phyloP scores from a whole-genome alignment of 2,113 vertebrate genomes.

The Hemibagrus wyckioides region DNA sequence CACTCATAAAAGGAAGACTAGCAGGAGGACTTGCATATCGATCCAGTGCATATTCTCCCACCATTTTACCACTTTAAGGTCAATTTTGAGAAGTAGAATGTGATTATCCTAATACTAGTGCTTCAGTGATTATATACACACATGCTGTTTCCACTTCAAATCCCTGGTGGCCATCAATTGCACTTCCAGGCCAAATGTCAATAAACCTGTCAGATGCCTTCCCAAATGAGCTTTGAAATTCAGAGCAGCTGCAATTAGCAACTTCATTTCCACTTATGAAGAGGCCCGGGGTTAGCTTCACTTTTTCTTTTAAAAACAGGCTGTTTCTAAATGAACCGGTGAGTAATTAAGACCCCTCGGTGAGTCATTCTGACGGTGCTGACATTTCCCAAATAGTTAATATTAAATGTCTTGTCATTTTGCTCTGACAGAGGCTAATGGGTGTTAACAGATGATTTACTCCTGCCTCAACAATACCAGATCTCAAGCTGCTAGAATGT shows the following conservation, averaged over 20 bases:
- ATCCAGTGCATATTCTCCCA: slow-evolving; percentile 32
- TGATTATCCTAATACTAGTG: slow-evolving; percentile 30
- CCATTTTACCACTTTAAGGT: slow-evolving; percentile 48
- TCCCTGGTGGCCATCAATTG: slow-evolving; percentile 66
- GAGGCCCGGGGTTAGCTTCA: slow-evolving; percentile 71
- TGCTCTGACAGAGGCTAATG: slow-evolving; percentile 79
- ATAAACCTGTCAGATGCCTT: slow-evolving; percentile 71
- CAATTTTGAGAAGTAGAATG: slow-evolving; percentile 42
- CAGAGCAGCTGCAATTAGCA: slow-evolving; percentile 74
- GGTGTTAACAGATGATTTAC: slow-evolving; percentile 82
- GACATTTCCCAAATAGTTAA: slow-evolving; percentile 82
- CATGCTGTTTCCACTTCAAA: slow-evolving; percentile 22
- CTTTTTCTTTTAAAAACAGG: slow-evolving; percentile 77
- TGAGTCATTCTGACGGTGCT: slow-evolving; percentile 73
- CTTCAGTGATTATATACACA: slow-evolving; percentile 3
- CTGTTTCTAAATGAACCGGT: slow-evolving; percentile 78
- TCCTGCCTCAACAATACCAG: slow-evolving; percentile 51
- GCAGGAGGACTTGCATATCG: background rate
- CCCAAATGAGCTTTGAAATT: slow-evolving; percentile 75
- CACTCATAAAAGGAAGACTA: background rate
- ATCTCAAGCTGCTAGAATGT: slow-evolving; percentile 51
- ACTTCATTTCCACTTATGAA: slow-evolving; percentile 73
- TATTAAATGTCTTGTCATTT: slow-evolving; percentile 83
- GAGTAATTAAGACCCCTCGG: slow-evolving; percentile 79
- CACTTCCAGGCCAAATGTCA: slow-evolving; percentile 69